Base-by-base conservation (phyloP, 1,140 invertebrate species). In the Andricus grossulariae region DNA sequence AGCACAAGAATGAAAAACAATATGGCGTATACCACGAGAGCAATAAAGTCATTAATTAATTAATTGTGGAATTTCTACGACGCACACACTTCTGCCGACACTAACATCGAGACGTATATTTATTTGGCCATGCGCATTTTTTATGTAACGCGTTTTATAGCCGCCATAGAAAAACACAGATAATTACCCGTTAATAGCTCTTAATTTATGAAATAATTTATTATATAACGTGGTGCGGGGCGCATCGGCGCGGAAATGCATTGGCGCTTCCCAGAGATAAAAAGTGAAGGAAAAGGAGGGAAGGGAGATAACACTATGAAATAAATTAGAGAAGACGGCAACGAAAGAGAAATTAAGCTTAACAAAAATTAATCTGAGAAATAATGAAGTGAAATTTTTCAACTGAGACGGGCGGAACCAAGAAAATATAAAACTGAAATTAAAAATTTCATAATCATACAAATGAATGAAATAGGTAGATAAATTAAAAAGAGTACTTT, bases 151-250 rank as follows among this genome's bases (percentile, higher is more conserved):
- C 50, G 49, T 21, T 50, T 45, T 75, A 70, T 75, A 45, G 73
- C 50, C 73, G 60, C 25, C 83, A 79, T 76, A 84, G 84, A 86
- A 85, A 85, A 85, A 85, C 80, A 85, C 81, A 76, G 84, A 85
- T 85, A 85, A 85, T 85, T 85, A 85, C 82, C 75, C 84, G 84
- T 85, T 85, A 85, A 85, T 85, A 85, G 84, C 84, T 85, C 84
- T 85, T 85, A 85, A 85, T 85, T 85, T 85, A 83, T 85, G 84
- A 85, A 85, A 85, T 85, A 85, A 85, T 85, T 85, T 85, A 85
- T 85, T 85, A 85, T 85, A 85, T 85, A 85, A 85, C 83, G 82
- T 39, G 60, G 25, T 39, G 25, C 60, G 57, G 57, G 25, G 39
- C 60, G 60, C 60, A 66, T 66, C 60, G 60, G 60, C 39, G 60